Percentiles rank a stretch among this genome's conserved stretches.
phyloP scores from a whole-genome alignment of 2,888 invertebrate genomes.

The Pristionchus maxplancki region DNA sequence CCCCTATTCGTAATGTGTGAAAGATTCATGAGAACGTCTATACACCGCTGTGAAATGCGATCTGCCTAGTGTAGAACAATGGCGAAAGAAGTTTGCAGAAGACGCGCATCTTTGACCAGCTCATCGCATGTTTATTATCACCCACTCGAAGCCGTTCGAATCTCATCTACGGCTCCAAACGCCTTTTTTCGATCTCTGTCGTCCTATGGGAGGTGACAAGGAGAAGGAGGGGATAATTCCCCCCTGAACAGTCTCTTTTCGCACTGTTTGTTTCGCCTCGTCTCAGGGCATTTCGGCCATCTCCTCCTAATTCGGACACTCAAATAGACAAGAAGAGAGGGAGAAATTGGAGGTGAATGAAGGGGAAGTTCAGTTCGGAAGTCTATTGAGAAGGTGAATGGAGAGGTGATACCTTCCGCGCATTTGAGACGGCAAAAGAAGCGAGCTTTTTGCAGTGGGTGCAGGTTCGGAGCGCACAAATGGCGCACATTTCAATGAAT shows the following conservation, averaged over 20 bases:
- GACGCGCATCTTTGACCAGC: not conserved
- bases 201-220: not conserved
- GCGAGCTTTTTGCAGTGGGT: not conserved
- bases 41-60: not conserved
- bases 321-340: conserved; percentile 24
- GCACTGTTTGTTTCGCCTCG: conserved; percentile 25
- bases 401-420: not conserved
- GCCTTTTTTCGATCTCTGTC: conserved; percentile 18
- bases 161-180: not conserved
- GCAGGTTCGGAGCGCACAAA: not conserved
- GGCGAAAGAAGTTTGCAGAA: not conserved
- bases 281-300: conserved; percentile 26
- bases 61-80: not conserved
- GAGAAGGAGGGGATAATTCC: not conserved
- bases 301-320: conserved; percentile 23
- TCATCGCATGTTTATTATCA: not conserved
- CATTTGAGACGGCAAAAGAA: not conserved
- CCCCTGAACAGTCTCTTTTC: conserved; percentile 39
- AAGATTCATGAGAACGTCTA: not conserved
- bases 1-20: not conserved
- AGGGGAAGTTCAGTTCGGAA: not conserved
- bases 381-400: not conserved
- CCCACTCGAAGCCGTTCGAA: not conserved
- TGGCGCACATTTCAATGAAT: not conserved
- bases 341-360: conserved; percentile 39